Conservation (phyloP, 2,113 vertebrate species). For the Corythoichthys haematopterus region DNA sequence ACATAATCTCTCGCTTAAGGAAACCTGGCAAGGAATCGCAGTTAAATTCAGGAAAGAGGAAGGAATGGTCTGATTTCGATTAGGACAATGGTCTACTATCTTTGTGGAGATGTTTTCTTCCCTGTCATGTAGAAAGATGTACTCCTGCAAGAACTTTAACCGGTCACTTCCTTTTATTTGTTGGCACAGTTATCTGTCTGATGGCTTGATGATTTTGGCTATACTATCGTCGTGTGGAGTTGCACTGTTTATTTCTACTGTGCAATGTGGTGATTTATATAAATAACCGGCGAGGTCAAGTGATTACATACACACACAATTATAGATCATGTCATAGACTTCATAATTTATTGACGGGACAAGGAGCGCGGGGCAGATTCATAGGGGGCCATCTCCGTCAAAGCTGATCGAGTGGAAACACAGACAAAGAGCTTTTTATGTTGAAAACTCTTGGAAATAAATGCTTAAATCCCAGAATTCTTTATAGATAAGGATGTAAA, state of each 20-base stretch:
- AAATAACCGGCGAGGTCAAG: too few species aligned
- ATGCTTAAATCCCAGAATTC: too few species aligned
- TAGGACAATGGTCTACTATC: constrained; percentile 15
- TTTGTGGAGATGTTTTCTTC: constrained; percentile 12
- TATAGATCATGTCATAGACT: too few species aligned
- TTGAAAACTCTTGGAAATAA: too few species aligned
- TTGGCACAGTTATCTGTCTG: neutral
- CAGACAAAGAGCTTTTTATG: too few species aligned
- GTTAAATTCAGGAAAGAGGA: constrained; percentile 30
- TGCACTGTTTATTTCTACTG: neutral
- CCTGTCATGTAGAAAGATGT: constrained; percentile 20
- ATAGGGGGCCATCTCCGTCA: too few species aligned
- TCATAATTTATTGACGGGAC: too few species aligned
- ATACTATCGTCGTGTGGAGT: neutral
- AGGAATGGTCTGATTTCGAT: constrained; percentile 35
- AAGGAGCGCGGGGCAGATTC: too few species aligned
- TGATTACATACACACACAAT: too few species aligned
- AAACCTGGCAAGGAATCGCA: constrained; percentile 36
- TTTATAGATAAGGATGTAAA: too few species aligned
- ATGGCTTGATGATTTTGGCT: neutral
- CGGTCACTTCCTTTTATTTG: neutral
- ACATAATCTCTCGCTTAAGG: constrained; percentile 38
- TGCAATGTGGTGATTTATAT: too few species aligned
- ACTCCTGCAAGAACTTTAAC: neutral
- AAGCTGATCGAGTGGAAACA: too few species aligned